Base-by-base conservation (phyloP, 2,113 vertebrate genomes). In the Sinosuthora webbiana region DNA sequence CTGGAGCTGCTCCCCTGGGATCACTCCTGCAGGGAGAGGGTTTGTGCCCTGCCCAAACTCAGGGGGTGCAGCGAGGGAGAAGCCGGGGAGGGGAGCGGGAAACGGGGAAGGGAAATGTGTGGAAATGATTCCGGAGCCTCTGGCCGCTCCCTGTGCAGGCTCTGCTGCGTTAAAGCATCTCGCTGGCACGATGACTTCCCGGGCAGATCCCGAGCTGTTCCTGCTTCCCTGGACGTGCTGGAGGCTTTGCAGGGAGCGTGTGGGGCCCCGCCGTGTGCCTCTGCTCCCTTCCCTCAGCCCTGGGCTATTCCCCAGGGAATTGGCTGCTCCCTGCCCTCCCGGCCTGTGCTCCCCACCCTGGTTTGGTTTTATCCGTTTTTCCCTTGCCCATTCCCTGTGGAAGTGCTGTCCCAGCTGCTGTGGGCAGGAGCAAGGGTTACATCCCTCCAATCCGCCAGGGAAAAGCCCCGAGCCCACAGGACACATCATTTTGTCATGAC, bases 171-270 rank as follows among this genome's bases (percentile, higher is more conserved):
- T 4, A 2, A 4, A 41, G 85, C 64, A 25, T 45, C 84, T 24
- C 37, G 3, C 0, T 62, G 68, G 50, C 45, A 5, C 2, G 1
- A 6, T 19, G 1, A 15, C 47, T 80, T 64, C 80, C 86, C n/a
- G 23, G 25, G 55, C 75, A 24, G 5, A 37, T 59, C 78, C 85
- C 1, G 15, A 49, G 64, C 73, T 24, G 24, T 39, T 60, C 92
- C 90, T 10, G 45, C 12, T 13, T 10, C 71, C 67, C 37, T 3
- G 67, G 15, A 2, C 6, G 50, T 30, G 76, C 83, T 3, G 24
- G 49, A 8, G 59, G 70, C 70, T 90, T 9, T 57, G 55, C 5
- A 44, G 1, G 6, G 1, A 9, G 30, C 1, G 0, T 1, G 20
- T 1, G 49, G 57, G 18, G 42, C 18, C 22, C 19, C 17, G 2